Percentiles rank a stretch among this genome's conserved stretches.
Evolutionary conservation across 2,113 vertebrate species (phyloP).

Genomic region (Saccopteryx bilineata): DNA sequence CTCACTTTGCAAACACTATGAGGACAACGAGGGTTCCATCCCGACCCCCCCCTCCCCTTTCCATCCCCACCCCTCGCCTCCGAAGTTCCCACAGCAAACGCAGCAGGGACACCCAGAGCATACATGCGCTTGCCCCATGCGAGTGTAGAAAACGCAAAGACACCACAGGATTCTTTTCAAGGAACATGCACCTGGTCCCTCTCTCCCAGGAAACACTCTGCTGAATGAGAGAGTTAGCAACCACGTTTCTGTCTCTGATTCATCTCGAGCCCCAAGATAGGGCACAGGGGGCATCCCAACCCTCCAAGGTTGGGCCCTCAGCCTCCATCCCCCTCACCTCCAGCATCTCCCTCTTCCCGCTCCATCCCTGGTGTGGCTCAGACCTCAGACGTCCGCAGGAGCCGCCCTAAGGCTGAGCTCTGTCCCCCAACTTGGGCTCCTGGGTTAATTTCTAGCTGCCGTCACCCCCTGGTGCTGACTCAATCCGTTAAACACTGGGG

Average conservation of each 20-base stretch:
- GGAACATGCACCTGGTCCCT: neutral
- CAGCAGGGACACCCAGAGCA: too few relatives aligned
- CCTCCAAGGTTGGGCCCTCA: neutral
- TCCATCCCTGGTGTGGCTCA: neutral
- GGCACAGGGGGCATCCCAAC: fast-evolving
- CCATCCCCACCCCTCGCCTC: neutral
- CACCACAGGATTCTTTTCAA: neutral
- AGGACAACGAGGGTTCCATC: neutral
- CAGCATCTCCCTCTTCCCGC: neutral
- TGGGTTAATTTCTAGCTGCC: neutral
- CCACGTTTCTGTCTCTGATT: neutral
- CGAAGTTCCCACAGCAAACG: too few relatives aligned
- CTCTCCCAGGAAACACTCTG: neutral
- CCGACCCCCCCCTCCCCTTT: neutral
- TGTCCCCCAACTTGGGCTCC: too few relatives aligned
- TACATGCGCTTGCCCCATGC: neutral
- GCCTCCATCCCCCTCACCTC: neutral
- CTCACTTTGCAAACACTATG: too few relatives aligned
- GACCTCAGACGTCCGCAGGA: neutral
- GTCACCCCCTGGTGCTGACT: neutral
- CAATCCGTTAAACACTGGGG: too few relatives aligned
- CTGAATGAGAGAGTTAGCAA: neutral
- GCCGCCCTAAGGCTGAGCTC: neutral
- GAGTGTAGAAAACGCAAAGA: neutral
- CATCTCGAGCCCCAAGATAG: fast-evolving